phyloP scores from a whole-genome alignment of 2,797 vertebrate genomes.

The Xenops minutus region DNA sequence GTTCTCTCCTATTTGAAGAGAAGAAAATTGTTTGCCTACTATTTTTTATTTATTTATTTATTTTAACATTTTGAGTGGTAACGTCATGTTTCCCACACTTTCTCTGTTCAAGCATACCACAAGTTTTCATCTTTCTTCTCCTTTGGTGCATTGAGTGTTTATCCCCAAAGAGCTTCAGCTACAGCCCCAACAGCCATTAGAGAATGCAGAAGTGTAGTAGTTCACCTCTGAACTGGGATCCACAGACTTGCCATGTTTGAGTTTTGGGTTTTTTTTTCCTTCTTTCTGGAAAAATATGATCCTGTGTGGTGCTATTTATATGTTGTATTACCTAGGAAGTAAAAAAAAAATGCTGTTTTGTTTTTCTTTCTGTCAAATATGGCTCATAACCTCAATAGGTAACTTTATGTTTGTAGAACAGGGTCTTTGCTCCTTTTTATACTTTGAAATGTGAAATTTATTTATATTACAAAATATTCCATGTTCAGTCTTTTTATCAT shows the following conservation, averaged over 20 bases:
- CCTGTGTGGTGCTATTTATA: background rate
- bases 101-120: background rate
- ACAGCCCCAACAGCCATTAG: background rate
- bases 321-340: background rate
- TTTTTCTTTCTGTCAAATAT: background rate
- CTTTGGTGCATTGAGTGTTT: rapidly evolving
- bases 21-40: background rate
- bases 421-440: background rate
- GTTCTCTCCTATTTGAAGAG: background rate
- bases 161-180: background rate
- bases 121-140: background rate
- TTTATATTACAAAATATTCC: background rate
- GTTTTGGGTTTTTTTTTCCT: rapidly evolving
- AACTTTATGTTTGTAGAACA: background rate
- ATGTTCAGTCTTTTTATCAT: background rate
- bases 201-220: background rate
- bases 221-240: background rate
- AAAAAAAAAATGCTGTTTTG: background rate
- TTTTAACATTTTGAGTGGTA: background rate
- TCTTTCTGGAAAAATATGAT: background rate
- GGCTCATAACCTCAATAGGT: background rate
- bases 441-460: background rate
- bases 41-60: background rate
- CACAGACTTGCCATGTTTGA: background rate
- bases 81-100: background rate